Percentiles rank a stretch among this genome's conserved stretches.
Evolutionary conservation across 2,113 vertebrate species (phyloP).

Genomic region (Ploceus nigricollis): DNA sequence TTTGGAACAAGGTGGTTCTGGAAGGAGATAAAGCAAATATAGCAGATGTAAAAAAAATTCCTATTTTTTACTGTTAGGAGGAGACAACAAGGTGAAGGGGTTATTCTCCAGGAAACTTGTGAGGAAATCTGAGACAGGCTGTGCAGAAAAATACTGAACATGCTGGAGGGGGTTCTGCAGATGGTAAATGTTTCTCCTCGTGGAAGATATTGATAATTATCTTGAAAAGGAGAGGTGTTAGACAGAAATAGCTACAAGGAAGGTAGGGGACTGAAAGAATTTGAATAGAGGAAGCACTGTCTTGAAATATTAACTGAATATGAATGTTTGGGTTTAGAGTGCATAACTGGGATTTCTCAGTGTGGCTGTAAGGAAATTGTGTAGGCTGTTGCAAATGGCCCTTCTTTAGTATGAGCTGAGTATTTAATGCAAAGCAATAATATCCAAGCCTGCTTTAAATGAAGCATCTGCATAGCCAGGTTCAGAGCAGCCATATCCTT

Average conservation of each 20-base stretch:
- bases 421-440: neutral
- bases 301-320: neutral
- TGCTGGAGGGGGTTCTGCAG: neutral
- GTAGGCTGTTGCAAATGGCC: constrained; percentile 10
- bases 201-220: neutral
- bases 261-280: neutral
- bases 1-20: neutral
- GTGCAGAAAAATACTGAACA: neutral
- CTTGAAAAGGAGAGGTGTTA: neutral
- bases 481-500: neutral
- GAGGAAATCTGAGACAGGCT: neutral
- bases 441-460: neutral
- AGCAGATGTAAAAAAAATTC: neutral
- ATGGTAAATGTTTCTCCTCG: neutral
- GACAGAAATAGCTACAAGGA: neutral
- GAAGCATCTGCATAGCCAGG: neutral
- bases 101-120: neutral
- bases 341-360: neutral
- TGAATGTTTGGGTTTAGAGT: neutral
- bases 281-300: neutral
- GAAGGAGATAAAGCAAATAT: neutral
- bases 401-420: neutral
- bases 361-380: neutral
- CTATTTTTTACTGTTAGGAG: neutral
- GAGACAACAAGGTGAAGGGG: neutral